Evolutionary conservation across 2,797 vertebrate genomes (phyloP), one percentile per base, ranked within the genome.

Genomic region (Acrossocheilus wenchowensis): DNA sequence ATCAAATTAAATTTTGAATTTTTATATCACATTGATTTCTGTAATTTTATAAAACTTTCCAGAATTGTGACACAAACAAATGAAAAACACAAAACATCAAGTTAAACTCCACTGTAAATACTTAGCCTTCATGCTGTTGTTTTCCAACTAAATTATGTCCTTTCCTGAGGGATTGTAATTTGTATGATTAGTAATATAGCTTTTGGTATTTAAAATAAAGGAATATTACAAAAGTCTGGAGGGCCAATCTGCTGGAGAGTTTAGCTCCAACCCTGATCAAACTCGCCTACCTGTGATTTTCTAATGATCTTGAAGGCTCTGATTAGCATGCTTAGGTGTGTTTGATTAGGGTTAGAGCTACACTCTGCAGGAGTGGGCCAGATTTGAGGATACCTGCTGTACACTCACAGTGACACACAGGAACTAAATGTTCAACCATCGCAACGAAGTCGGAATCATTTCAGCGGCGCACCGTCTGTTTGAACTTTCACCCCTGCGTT

Each of bases 401-500:
- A 11, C 43, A 52, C 26, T 52, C 34, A 77, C 17, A 17, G 21
- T 60, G 52, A 17, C 45, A 74, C 39, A 12, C 39, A 39, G 89
- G 89, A 90, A 90, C 88, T 74, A 74, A 75, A 69, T 10, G 21
- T 84, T 41, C 23, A n/a, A 50, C 36, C 9, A 64, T 4, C 17
- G 52, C n/a, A 78, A 43, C 2, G 3, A 81, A 82, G 66, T 6
- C 23, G 94, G 93, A 93, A 57, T 4, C 1, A n/a, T 92, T 92
- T 91, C 5, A 15, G 0, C 1, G 89, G 26, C 45, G 93, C 88
- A 92, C 94, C 72, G 1, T 21, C 17, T 1, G 0, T 1, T 1
- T 91, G 92, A 94, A 92, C 94, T 94, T 91, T 93, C 72, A 95
- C 92, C 92, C 82, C 43, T 0, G 2, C 80, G 54, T 73, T 90